Conservation (phyloP, 1,140 invertebrate genomes). For the Eciton burchellii region DNA sequence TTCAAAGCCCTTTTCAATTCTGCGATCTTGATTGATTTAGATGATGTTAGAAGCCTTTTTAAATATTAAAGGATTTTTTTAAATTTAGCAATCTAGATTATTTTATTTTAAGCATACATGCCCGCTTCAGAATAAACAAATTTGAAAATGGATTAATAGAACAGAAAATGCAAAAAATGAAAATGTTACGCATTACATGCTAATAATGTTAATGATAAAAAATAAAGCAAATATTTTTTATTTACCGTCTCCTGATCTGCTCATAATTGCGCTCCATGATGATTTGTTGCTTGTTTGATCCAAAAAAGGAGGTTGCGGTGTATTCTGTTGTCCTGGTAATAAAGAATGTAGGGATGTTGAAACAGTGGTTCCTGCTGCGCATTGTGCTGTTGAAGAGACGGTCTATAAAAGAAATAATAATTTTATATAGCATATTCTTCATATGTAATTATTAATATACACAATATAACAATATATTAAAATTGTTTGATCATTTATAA, state of each 20-base stretch:
- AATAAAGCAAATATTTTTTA: slow-evolving; percentile 4
- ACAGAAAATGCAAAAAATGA: slow-evolving; percentile 23
- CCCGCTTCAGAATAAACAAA: not conserved
- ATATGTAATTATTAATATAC: not conserved
- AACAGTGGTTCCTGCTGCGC: slow-evolving; percentile 79
- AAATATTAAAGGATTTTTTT: not conserved
- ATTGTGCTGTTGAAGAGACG: slow-evolving; percentile 83
- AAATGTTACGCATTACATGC: slow-evolving; percentile 41
- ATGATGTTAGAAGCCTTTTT: not conserved
- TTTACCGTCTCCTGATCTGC: slow-evolving; percentile 83
- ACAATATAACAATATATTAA: slow-evolving; percentile 1
- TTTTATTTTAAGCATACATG: slow-evolving; percentile 30
- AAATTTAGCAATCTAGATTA: not conserved
- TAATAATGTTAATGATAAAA: slow-evolving; percentile 14
- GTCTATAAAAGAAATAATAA: slow-evolving; percentile 71
- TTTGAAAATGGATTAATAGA: slow-evolving; percentile 30
- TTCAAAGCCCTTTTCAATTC: not conserved
- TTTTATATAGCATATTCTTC: not conserved
- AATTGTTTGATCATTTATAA: not conserved
- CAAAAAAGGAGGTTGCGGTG: slow-evolving; percentile 79
- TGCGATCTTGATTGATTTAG: not conserved
- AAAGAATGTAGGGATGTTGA: slow-evolving; percentile 81
- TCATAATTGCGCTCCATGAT: slow-evolving; percentile 87
- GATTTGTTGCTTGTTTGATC: slow-evolving; percentile 85
- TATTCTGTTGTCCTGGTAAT: slow-evolving; percentile 83